Conservation (phyloP, 2,113 vertebrate species). For the Ophiodon elongatus region DNA sequence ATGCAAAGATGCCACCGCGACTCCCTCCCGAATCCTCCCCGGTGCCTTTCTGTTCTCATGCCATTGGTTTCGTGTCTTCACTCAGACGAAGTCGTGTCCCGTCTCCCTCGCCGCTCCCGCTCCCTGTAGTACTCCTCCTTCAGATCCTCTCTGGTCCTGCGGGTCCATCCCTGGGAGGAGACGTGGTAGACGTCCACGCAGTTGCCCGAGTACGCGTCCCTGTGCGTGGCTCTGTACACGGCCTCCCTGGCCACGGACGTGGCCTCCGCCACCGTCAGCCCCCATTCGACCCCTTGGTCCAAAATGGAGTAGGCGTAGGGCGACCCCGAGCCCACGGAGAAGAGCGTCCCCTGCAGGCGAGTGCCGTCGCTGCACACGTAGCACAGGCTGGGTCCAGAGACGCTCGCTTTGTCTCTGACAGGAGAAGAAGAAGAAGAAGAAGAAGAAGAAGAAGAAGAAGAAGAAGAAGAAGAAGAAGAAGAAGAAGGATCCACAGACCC, state of each 20-base stretch:
- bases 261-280: slow-evolving; percentile 84
- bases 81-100: slow-evolving; percentile 25
- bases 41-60: slow-evolving; percentile 33
- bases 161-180: slow-evolving; percentile 86
- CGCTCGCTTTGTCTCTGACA: not conserved
- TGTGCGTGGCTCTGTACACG: slow-evolving; percentile 87
- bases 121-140: slow-evolving; percentile 85
- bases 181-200: slow-evolving; percentile 89
- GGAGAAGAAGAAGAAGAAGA: too few species aligned
- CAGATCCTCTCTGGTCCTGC: slow-evolving; percentile 79
- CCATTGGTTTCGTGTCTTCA: slow-evolving; percentile 52
- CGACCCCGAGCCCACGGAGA: slow-evolving; percentile 91
- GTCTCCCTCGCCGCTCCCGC: slow-evolving; percentile 52
- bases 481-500: not conserved
- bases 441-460: too few species aligned
- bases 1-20: slow-evolving; percentile 44
- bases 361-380: slow-evolving; percentile 91
- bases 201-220: slow-evolving; percentile 91
- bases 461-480: too few species aligned
- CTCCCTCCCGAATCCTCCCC: slow-evolving; percentile 42
- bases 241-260: slow-evolving; percentile 85
- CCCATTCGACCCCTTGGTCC: slow-evolving; percentile 84
- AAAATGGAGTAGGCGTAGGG: slow-evolving; percentile 90
- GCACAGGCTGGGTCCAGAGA: slow-evolving; percentile 83
- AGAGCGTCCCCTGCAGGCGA: slow-evolving; percentile 83